Percentiles rank a stretch among this genome's conserved stretches.
phyloP scores from a whole-genome alignment of 2,797 vertebrate genomes.

The Numenius phaeopus region DNA sequence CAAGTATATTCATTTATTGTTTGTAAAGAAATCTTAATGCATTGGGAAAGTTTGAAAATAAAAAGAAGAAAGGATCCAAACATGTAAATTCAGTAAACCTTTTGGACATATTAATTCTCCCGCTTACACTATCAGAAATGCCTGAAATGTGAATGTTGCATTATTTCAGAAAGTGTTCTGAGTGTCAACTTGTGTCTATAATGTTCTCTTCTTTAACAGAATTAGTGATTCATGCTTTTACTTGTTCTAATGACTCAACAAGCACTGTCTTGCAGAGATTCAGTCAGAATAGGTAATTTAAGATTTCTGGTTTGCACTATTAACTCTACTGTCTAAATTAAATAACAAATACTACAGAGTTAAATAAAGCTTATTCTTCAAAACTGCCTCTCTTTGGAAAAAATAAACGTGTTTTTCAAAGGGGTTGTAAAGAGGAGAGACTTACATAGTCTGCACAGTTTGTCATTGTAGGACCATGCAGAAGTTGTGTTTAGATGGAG shows the following conservation, averaged over 20 bases:
- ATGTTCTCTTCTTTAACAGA: not conserved
- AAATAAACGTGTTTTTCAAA: not conserved
- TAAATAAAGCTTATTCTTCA: not conserved
- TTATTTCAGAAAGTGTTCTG: not conserved
- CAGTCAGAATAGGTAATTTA: not conserved
- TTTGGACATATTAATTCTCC: not conserved
- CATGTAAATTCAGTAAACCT: not conserved
- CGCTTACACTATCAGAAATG: not conserved
- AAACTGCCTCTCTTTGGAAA: not conserved
- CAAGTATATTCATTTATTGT: not conserved
- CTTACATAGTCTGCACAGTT: not conserved
- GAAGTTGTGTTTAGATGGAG: not conserved
- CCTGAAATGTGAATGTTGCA: not conserved
- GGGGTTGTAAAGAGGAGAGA: not conserved
- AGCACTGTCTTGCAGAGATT: not conserved
- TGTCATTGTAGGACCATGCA: not conserved
- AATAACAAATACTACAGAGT: not conserved
- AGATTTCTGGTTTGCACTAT: not conserved
- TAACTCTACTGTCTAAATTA: not conserved
- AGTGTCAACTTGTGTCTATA: not conserved
- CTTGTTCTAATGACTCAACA: not conserved
- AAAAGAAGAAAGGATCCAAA: not conserved
- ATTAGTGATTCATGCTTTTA: not conserved
- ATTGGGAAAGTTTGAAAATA: not conserved
- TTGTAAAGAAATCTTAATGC: not conserved